Percentiles rank a stretch among this genome's conserved stretches.
phyloP scores from a whole-genome alignment of 2,888 invertebrate genomes.

The Phyllotreta cruciferae region DNA sequence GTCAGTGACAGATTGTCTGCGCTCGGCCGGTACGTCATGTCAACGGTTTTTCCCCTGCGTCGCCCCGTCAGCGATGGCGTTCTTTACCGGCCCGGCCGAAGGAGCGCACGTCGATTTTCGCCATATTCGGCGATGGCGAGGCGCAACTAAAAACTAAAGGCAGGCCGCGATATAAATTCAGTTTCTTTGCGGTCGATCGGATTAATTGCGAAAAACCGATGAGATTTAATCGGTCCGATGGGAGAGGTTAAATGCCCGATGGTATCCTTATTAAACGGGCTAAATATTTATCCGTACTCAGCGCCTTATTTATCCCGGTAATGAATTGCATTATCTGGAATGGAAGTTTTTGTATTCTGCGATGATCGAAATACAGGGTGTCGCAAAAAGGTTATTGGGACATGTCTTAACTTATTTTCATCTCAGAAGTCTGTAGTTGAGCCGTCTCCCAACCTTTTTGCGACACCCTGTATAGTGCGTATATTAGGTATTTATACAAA shows the following conservation, averaged over 20 bases:
- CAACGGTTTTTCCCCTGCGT: slow-evolving; percentile 47
- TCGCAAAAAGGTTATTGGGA: too few relatives aligned
- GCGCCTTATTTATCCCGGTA: too few relatives aligned
- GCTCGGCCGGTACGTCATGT: slow-evolving; percentile 52
- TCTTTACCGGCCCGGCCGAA: slow-evolving; percentile 47
- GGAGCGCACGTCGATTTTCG: slow-evolving; percentile 42
- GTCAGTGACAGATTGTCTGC: slow-evolving; percentile 56
- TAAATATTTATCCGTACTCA: slow-evolving; percentile 22
- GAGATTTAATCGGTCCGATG: slow-evolving; percentile 30
- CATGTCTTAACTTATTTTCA: too few relatives aligned
- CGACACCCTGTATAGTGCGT: too few relatives aligned
- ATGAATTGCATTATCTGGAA: too few relatives aligned
- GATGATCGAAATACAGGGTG: too few relatives aligned
- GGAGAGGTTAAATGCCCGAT: slow-evolving; percentile 17
- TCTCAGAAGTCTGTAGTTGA: too few relatives aligned
- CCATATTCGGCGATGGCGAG: slow-evolving; percentile 41
- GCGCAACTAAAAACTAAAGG: slow-evolving; percentile 27
- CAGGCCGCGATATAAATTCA: slow-evolving; percentile 29
- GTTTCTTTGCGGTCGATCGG: slow-evolving; percentile 30
- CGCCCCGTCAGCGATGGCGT: slow-evolving; percentile 33
- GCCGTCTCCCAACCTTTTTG: too few relatives aligned
- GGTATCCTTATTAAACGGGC: slow-evolving; percentile 23
- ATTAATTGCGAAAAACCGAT: slow-evolving; percentile 36
- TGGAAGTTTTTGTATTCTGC: too few relatives aligned
- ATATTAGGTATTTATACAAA: too few relatives aligned